phyloP scores from a whole-genome alignment of 1,140 invertebrate species.

The Drosophila kepulauana region DNA sequence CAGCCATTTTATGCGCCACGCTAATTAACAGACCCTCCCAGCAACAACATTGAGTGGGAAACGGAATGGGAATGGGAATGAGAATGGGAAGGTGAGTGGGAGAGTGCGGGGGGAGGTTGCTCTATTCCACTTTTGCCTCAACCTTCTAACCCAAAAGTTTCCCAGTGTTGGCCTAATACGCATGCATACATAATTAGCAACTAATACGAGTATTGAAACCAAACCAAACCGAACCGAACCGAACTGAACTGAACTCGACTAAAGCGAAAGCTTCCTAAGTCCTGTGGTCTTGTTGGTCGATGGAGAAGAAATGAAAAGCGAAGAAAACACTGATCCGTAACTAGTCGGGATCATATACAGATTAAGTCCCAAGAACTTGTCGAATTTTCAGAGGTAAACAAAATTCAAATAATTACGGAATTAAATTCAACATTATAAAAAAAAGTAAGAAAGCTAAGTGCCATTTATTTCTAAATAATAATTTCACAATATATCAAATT shows the following conservation, averaged over 20 bases:
- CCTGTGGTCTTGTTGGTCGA: neutral
- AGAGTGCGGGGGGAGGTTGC: neutral
- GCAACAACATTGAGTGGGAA: no score
- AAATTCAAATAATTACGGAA: no score
- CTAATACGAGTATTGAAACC: neutral
- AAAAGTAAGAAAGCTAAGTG: no score
- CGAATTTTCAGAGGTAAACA: no score
- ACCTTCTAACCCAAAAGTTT: slow-evolving; percentile 52
- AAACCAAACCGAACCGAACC: neutral
- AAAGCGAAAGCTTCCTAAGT: slow-evolving; percentile 8
- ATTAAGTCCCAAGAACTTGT: no score
- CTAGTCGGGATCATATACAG: no score
- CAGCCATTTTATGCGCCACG: slow-evolving; percentile 69
- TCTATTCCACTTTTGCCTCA: neutral
- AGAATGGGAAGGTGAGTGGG: no score
- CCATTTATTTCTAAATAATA: no score
- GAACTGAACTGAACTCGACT: neutral
- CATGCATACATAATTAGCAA: slow-evolving; percentile 74
- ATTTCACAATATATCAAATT: no score
- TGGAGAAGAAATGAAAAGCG: neutral
- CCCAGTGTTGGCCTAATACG: slow-evolving; percentile 65
- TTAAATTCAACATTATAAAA: no score
- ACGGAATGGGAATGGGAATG: no score
- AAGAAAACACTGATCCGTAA: no score
- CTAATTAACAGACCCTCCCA: slow-evolving; percentile 74